A percentile compares a stretch with the other conserved stretches of the same genome.
phyloP scores from a whole-genome alignment of 1,140 invertebrate species.

The Laupala kohalensis region DNA sequence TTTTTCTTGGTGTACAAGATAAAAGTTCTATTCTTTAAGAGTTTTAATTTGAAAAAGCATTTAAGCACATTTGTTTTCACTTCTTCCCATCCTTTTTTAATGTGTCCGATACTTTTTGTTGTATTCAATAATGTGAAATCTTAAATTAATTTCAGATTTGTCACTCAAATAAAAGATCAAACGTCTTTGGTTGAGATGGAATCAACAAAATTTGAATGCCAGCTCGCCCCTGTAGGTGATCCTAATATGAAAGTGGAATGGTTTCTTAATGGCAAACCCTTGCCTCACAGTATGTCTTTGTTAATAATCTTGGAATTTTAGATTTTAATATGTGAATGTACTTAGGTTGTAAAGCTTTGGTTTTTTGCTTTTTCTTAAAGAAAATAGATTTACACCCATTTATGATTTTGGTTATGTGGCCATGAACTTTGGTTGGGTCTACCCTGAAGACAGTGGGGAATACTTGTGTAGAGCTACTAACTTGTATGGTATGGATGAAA shows the following conservation, averaged over 20 bases:
- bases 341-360: neutral
- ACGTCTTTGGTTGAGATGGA: conserved; percentile 80
- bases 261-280: conserved; percentile 86
- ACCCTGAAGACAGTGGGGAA: conserved; percentile 82
- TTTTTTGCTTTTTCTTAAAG: conserved; percentile 32
- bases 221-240: conserved; percentile 85
- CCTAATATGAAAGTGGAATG: conserved; percentile 96
- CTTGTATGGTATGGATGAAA: conserved; percentile 80
- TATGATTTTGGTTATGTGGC: conserved; percentile 94
- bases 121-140: neutral
- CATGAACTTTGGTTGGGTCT: conserved; percentile 92
- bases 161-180: conserved; percentile 78
- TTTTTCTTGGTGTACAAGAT: too few relatives aligned
- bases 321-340: neutral
- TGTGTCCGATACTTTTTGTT: too few relatives aligned
- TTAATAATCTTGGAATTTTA: neutral
- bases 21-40: too few relatives aligned
- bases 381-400: conserved; percentile 81
- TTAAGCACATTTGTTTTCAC: too few relatives aligned
- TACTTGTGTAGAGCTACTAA: conserved; percentile 83
- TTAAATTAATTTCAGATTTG: conserved; percentile 44
- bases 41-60: too few relatives aligned
- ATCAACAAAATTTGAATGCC: conserved; percentile 82
- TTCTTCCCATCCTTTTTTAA: too few relatives aligned
- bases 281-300: conserved; percentile 61